phyloP scores from a whole-genome alignment of 2,888 invertebrate species.

The Sericinus montela region DNA sequence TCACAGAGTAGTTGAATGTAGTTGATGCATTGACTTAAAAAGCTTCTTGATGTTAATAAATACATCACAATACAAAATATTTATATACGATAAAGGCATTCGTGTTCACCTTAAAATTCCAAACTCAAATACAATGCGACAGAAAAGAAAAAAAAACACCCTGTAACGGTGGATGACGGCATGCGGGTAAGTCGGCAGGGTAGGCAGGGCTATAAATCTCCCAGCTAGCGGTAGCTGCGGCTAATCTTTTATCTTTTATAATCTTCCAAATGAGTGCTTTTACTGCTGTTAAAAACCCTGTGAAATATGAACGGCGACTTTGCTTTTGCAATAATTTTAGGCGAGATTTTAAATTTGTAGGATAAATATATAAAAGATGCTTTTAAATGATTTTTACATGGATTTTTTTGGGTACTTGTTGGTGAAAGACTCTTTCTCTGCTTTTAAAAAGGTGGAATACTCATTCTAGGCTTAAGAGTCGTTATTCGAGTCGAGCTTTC shows the following conservation, averaged over 20 bases:
- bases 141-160: conserved; percentile 1
- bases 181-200: conserved; percentile 13
- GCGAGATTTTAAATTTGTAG: neutral
- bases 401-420: no score
- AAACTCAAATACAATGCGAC: conserved; percentile 8
- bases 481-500: no score
- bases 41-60: neutral
- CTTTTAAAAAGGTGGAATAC: no score
- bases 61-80: neutral
- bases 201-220: conserved; percentile 14
- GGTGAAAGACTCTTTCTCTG: no score
- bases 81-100: neutral
- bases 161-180: neutral
- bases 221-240: conserved; percentile 17
- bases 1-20: no score
- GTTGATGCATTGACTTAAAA: no score
- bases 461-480: no score
- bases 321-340: neutral
- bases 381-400: no score
- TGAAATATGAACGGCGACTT: conserved; percentile 7
- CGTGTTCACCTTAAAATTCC: conserved; percentile 1
- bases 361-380: no score
- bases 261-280: conserved; percentile 14
- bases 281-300: conserved; percentile 4
- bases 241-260: conserved; percentile 18